Base-by-base conservation (phyloP, 2,888 invertebrate genomes). In the Rhamnusium bicolor region DNA sequence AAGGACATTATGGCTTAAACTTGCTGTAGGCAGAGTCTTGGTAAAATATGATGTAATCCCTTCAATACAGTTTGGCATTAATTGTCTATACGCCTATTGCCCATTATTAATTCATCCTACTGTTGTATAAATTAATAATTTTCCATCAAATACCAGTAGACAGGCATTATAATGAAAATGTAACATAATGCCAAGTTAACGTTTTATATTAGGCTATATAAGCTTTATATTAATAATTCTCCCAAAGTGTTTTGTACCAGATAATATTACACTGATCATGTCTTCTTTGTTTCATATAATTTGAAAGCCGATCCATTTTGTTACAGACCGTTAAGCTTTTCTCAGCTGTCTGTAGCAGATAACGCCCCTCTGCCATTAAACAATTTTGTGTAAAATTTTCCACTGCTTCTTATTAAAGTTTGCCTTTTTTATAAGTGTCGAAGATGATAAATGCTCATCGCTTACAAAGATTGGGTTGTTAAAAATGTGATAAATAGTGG, bases 371-470 rank as follows among this genome's bases (percentile, higher is more conserved):
- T 0, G 10, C 3, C 49, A 49, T 51, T 24, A 27, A 29, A 21
- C 24, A 51, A 63, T 63, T 63, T 19, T n/a, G 61, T 61, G 18
- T 61, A 47, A 61, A 19, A 61, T 61, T 61, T 14, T 46, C 61
- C 46, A 19, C 46, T 61, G 21, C 10, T 46, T 19, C 46, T 61
- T n/a, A 47, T 61, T 21, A 46, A 21, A 47, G 19, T 40, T 46
- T 0, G 29, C n/a, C n/a, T 6, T 24, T 32, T 51, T 51, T 51
- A 51, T 29, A 61, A 12, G n/a, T n/a, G 61, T 47, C 61, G 40
- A 58, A 58, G 32, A 58, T 58, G 58, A 58, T 58, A 29, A 61
- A 61, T 61, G 21, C 12, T 18, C n/a, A 51, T 8, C 16, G 6
- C 18, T 18, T 18, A 18, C 51, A 51, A 51, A n/a, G 40, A 40